phyloP scores from a whole-genome alignment of 2,113 vertebrate genomes.

The Bubo bubo region DNA sequence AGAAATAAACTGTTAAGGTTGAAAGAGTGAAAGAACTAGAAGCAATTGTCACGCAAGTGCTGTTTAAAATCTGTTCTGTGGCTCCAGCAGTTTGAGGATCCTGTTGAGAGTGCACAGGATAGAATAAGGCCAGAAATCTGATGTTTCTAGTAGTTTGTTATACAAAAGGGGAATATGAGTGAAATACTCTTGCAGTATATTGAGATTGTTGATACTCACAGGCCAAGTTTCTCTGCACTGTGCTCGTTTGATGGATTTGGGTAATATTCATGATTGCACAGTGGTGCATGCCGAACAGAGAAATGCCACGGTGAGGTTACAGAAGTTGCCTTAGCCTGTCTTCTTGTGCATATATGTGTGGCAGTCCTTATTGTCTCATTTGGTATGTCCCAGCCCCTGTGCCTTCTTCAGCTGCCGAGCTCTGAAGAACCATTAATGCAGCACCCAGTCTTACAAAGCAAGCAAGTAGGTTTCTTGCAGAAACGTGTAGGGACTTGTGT shows the following conservation, averaged over 20 bases:
- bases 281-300: background rate
- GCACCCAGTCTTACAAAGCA: background rate
- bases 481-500: background rate
- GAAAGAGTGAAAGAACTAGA: background rate
- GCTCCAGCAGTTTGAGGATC: background rate
- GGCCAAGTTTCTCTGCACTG: background rate
- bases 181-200: background rate
- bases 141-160: background rate
- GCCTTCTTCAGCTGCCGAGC: background rate
- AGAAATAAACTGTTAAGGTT: background rate
- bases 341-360: background rate
- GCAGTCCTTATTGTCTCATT: background rate
- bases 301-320: background rate
- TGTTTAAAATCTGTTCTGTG: background rate
- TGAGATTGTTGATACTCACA: background rate
- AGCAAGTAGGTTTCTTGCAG: background rate
- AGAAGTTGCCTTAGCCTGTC: background rate
- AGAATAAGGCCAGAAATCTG: background rate
- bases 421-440: background rate
- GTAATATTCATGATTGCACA: background rate
- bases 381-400: fast-evolving
- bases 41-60: background rate
- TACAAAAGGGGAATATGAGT: background rate
- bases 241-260: background rate
- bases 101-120: background rate